phyloP scores from a whole-genome alignment of 2,113 vertebrate genomes.

The Neodontobutis hainanensis region DNA sequence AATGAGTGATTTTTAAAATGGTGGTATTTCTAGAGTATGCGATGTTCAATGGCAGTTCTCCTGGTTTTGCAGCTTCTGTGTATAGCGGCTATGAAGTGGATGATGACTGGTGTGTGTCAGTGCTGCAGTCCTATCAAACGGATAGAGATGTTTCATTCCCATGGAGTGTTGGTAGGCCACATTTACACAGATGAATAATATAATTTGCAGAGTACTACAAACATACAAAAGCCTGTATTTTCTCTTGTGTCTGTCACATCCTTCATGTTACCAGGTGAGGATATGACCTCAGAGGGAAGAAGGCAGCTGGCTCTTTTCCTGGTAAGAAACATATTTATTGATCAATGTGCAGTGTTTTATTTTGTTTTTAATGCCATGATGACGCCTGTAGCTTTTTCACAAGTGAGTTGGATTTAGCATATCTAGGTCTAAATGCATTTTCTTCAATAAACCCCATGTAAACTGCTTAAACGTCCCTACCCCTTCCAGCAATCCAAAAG shows the following conservation, averaged over 20 bases:
- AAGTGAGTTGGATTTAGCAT: not conserved
- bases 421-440: constrained; percentile 26
- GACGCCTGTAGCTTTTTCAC: constrained; percentile 32
- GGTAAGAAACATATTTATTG: constrained; percentile 71
- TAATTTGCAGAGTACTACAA: not conserved
- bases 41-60: not conserved
- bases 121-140: constrained; percentile 86
- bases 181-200: constrained; percentile 19
- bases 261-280: constrained; percentile 80
- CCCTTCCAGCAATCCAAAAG: not conserved
- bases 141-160: constrained; percentile 82
- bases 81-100: constrained; percentile 86
- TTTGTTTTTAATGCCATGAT: constrained; percentile 16
- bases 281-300: constrained; percentile 82
- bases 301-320: constrained; percentile 85
- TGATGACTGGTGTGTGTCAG: constrained; percentile 89
- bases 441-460: constrained; percentile 21
- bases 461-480: not conserved
- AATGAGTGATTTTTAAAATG: not conserved
- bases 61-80: constrained; percentile 76
- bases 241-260: not conserved
- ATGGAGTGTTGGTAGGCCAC: constrained; percentile 87
- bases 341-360: constrained; percentile 4
- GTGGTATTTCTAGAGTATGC: not conserved
- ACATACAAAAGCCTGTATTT: not conserved